Evolutionary conservation across 2,797 vertebrate species (phyloP), one percentile per base, ranked within the genome.

Genomic region (Eremophila alpestris): DNA sequence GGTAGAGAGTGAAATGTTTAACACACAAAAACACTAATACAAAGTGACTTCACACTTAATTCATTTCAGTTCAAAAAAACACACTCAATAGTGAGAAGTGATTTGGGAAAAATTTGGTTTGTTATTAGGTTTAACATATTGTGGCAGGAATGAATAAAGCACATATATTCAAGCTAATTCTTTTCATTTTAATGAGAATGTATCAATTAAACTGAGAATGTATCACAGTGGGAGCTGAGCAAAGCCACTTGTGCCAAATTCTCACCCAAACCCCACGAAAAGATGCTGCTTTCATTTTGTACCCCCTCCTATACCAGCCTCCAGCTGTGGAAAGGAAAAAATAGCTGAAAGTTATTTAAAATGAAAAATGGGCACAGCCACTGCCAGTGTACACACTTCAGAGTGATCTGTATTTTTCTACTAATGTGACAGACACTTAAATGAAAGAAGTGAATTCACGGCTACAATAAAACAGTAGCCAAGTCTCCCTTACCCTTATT

Each of bases 351-450:
- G 91, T 96, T 92, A 93, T 96, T 97, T 94, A 94, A 95, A 93
- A 96, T 97, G 93, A 97, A 94, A 96, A 78, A 97, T 22, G 17
- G 80, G 32, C 67, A 85, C 21, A 94, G 88, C 71, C 79, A 68
- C 88, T 93, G 88, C 79, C 94, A 85, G 65, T 87, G 91, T 75
- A 94, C 92, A 88, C 79, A 83, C 74, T 90, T 60, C 26, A 43
- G 86, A 87, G 87, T 34, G 70, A 71, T 91, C 96, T 95, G 96
- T 94, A 94, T 96, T 97, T 97, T 96, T 96, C 93, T 96, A 94
- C 95, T 97, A 97, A 96, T 95, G 95, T 97, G 97, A 97, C 97
- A 97, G 97, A 96, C 93, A 87, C 96, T 97, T 97, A 96, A 96
- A 97, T 94, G 95, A 97, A 97, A 96, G 93, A 95, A 94, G 94